Conservation (phyloP, 37 sponge, comb jelly and placozoan genomes). For the Spongilla lacustris region DNA sequence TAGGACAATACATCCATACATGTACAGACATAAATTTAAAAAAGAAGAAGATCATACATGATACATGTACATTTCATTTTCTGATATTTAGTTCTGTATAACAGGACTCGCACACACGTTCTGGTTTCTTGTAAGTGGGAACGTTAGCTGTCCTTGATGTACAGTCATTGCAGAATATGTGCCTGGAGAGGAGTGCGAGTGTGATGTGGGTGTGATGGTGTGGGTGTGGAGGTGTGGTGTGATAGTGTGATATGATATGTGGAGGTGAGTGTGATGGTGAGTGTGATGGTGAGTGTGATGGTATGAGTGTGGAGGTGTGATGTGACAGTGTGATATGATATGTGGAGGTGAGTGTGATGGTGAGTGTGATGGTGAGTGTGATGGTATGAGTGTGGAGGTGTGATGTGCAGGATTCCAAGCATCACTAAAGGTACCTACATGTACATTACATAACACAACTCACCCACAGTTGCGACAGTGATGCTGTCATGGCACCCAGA, state of each 20-base stretch:
- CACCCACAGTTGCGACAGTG: conserved; percentile 86
- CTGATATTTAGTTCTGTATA: conserved; percentile 25
- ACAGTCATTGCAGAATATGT: conserved; percentile 71
- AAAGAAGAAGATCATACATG: too few relatives aligned
- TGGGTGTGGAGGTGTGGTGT: background rate
- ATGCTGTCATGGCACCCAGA: conserved; percentile 39
- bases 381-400: background rate
- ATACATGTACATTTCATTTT: too few relatives aligned
- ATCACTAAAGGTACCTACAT: background rate
- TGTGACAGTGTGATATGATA: too few relatives aligned
- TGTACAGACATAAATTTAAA: too few relatives aligned
- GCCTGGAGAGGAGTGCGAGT: conserved; percentile 15
- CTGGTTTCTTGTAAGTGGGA: conserved; percentile 72
- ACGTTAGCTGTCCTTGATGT: conserved; percentile 27
- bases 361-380: background rate
- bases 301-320: background rate
- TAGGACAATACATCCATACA: too few relatives aligned
- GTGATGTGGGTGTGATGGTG: background rate
- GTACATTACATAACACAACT: conserved; percentile 29
- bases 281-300: background rate
- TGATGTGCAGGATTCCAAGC: too few relatives aligned
- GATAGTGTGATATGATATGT: too few relatives aligned
- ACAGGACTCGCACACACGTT: conserved; percentile 70
- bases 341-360: conserved; percentile 43
- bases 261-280: conserved; percentile 31